phyloP scores from a whole-genome alignment of 2,113 vertebrate genomes.

The Dendropsophus ebraccatus region DNA sequence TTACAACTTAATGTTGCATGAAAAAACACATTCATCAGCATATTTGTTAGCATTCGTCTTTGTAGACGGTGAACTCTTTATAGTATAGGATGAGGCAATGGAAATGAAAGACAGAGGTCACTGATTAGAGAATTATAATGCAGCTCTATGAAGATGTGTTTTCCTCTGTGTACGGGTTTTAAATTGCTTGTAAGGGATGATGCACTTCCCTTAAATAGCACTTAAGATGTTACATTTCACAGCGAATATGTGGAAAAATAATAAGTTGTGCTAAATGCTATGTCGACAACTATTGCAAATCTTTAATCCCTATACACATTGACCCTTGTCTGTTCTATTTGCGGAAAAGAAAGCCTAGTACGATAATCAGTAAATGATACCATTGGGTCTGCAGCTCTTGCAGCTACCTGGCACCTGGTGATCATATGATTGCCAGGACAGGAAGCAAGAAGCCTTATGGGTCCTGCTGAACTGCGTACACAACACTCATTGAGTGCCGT shows the following conservation, averaged over 20 bases:
- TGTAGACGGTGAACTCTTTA: constrained; percentile 39
- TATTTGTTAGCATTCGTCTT: constrained; percentile 53
- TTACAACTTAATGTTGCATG: constrained; percentile 56
- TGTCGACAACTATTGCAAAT: background rate
- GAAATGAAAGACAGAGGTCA: constrained; percentile 37
- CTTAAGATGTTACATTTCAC: background rate
- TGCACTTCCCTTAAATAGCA: background rate
- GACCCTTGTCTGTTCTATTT: background rate
- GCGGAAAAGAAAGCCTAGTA: background rate
- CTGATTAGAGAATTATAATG: constrained; percentile 34
- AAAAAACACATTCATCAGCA: constrained; percentile 56
- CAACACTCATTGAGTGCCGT: too few species aligned
- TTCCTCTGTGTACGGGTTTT: background rate
- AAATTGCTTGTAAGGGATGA: constrained; percentile 15
- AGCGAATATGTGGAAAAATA: background rate
- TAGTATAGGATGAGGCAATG: constrained; percentile 13
- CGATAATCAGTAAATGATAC: background rate
- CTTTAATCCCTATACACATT: background rate
- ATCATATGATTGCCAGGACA: too few species aligned
- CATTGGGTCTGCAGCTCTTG: too few species aligned
- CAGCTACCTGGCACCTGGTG: too few species aligned
- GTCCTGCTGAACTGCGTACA: too few species aligned
- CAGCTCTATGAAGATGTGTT: background rate
- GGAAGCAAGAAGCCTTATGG: too few species aligned
- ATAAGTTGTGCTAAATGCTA: background rate